These are phyloP conservation scores for Lydus trimaculatus DNA, from an alignment of 2,888 invertebrate genomes.

Conservation along the genomic window DNA sequence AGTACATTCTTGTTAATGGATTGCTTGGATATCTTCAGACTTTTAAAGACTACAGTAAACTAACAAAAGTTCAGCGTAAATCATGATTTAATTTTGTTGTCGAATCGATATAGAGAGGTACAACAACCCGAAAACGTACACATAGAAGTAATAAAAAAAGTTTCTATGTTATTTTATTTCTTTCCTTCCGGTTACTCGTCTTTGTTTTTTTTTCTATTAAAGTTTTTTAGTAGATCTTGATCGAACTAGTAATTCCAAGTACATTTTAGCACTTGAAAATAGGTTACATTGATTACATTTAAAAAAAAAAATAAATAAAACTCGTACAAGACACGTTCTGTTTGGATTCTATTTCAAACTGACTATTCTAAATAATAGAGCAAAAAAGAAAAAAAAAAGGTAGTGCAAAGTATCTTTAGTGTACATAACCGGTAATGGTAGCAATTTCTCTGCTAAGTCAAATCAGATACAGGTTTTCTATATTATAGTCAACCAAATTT, in stretches of 20 bases:
- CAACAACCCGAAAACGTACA: background rate
- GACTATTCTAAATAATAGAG: too few relatives aligned
- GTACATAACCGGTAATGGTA: too few relatives aligned
- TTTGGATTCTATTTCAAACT: too few relatives aligned
- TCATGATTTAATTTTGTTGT: conserved; percentile 9
- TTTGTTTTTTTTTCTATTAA: conserved; percentile 20
- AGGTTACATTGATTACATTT: background rate
- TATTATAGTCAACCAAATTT: too few relatives aligned
- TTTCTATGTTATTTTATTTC: background rate
- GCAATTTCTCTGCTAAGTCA: too few relatives aligned
- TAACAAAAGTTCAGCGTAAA: background rate
- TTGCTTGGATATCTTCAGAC: background rate
- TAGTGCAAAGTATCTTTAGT: too few relatives aligned
- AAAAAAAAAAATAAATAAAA: background rate
- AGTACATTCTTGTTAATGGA: background rate
- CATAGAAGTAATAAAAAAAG: background rate
- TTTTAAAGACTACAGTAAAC: background rate
- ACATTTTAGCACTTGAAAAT: conserved; percentile 14
- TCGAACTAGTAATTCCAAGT: conserved; percentile 27
- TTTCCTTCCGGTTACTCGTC: background rate
- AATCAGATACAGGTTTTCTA: too few relatives aligned
- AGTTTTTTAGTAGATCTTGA: conserved; percentile 22
- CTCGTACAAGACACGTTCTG: too few relatives aligned
- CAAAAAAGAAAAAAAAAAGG: too few relatives aligned
- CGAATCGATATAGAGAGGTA: background rate